Conservation (phyloP, 2,797 vertebrate species). For the Parauchenoglanis ngamensis region DNA sequence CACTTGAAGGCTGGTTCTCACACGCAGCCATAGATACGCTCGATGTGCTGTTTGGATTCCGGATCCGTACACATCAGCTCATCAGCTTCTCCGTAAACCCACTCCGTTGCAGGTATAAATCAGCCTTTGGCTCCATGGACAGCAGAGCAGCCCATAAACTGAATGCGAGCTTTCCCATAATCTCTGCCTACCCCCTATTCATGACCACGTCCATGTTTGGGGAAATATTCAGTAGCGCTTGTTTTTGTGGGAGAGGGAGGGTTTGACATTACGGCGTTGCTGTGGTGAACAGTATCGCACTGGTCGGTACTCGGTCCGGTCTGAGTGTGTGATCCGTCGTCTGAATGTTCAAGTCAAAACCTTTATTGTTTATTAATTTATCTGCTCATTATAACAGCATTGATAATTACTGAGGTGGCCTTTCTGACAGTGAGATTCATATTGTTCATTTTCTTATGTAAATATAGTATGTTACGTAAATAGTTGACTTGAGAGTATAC, state of each 20-base stretch:
- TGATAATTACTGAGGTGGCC: background rate
- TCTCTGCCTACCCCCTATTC: background rate
- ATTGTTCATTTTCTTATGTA: background rate
- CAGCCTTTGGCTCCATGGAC: background rate
- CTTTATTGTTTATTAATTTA: background rate
- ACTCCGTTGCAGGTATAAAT: background rate
- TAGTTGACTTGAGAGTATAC: conserved; percentile 1
- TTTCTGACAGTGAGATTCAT: background rate
- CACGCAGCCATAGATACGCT: background rate
- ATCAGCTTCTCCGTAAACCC: background rate
- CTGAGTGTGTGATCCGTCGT: background rate
- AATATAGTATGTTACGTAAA: background rate
- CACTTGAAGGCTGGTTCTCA: too few relatives aligned
- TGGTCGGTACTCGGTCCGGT: background rate
- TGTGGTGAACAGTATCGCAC: background rate
- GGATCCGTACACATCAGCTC: background rate
- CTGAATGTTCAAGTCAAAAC: background rate
- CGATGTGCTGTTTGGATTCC: background rate
- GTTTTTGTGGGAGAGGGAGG: background rate
- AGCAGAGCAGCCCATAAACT: background rate
- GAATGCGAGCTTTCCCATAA: background rate
- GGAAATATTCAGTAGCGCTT: conserved; percentile 7
- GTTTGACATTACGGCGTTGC: background rate
- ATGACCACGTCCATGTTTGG: conserved; percentile 18
- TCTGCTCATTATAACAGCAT: background rate